Evolutionary conservation across 2,888 invertebrate genomes (phyloP), one percentile per base, ranked within the genome.

Genomic region (Drosophila hamatofila): DNA sequence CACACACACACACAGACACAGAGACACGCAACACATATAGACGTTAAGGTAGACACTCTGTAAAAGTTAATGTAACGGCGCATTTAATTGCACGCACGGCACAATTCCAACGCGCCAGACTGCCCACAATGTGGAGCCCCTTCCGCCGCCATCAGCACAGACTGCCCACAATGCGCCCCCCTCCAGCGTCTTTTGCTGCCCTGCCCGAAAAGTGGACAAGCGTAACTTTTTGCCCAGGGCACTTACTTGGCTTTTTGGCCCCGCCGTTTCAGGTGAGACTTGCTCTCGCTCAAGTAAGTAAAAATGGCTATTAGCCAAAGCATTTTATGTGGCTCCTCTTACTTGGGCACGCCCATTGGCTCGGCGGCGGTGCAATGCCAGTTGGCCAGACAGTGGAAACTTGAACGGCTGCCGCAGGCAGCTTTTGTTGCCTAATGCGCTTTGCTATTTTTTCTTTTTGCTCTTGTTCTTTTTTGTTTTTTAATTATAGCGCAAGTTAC

Each of bases 41-140:
- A 85, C 83, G 77, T 83, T 86, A 75, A 64, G 55, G 81, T 78
- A 88, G 89, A 85, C 89, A 85, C 84, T 76, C 84, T 81, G 84
- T 88, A 86, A 86, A 90, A 90, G 84, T 88, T 88, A 88, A 88
- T 87, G 90, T 87, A 89, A 89, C 88, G 78, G 87, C 84, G 89
- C 87, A 90, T 90, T 90, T 90, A 88, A 88, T 86, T 88, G 90
- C 90, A 90, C 89, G 89, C 87, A 85, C 81, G 83, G 77, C 77
- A 85, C 85, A 75, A 80, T 68, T 63, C 67, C 71, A 61, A 62
- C 57, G 70, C 62, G 25, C 62, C 60, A 56, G 62, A 64, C 64
- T 44, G 67, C 64, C 78, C 62, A 64, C 41, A 55, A 42, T 30
- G 27, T 11, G 39, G n/a, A n/a, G n/a, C n/a, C 68, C 39, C 16